Percentiles rank a stretch among this genome's conserved stretches.
phyloP scores from a whole-genome alignment of 2,113 vertebrate genomes.

The Scalopus aquaticus region DNA sequence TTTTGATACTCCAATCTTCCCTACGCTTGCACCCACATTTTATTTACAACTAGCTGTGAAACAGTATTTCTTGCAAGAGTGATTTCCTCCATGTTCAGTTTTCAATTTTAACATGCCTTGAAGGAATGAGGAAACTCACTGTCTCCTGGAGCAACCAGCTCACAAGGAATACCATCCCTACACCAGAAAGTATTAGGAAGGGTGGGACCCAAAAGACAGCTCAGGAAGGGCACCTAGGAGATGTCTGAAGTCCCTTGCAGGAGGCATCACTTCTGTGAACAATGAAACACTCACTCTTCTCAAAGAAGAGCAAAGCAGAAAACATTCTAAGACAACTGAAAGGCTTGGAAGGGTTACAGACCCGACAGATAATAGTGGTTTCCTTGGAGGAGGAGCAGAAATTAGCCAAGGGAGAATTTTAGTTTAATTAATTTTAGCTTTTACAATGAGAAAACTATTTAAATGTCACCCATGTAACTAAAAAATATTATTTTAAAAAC shows the following conservation, averaged over 20 bases:
- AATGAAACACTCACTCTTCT: not conserved
- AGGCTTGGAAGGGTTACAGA: not conserved
- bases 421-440: not conserved
- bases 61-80: not conserved
- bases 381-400: not conserved
- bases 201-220: not conserved
- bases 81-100: not conserved
- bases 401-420: not conserved
- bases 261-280: not conserved
- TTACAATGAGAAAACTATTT: not conserved
- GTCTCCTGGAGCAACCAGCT: not conserved
- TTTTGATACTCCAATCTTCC: not conserved
- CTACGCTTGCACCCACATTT: not conserved
- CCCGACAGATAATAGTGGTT: not conserved
- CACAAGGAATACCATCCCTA: not conserved
- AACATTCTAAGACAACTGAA: not conserved
- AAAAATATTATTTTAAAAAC: not conserved
- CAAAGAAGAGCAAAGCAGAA: not conserved
- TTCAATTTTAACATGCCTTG: not conserved
- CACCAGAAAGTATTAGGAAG: not conserved
- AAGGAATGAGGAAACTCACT: not conserved
- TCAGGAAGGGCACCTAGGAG: fast-evolving
- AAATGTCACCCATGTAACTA: not conserved
- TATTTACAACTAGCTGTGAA: not conserved
- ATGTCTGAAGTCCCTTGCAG: not conserved